Conservation (phyloP, 2,113 vertebrate genomes). For the Eidolon helvum region DNA sequence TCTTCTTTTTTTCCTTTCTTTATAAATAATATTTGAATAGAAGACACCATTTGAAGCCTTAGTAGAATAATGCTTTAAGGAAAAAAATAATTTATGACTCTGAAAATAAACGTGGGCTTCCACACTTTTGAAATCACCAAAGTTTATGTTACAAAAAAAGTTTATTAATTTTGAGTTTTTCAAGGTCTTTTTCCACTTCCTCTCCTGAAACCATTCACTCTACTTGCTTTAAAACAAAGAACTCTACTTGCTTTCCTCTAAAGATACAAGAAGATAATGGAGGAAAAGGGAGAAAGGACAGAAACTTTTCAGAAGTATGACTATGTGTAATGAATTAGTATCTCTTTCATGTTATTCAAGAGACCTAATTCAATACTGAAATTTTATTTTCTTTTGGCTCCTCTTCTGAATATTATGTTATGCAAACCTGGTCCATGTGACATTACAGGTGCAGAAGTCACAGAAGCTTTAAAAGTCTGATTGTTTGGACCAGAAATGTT, state of each 20-base stretch:
- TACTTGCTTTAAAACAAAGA: background rate
- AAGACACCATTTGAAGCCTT: background rate
- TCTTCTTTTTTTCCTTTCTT: background rate
- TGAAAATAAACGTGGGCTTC: background rate
- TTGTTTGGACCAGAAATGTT: background rate
- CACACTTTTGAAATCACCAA: background rate
- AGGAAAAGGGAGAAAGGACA: background rate
- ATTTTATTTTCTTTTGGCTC: background rate
- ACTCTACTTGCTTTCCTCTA: background rate
- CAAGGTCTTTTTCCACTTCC: background rate
- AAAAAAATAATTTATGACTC: background rate
- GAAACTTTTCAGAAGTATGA: background rate
- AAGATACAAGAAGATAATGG: background rate
- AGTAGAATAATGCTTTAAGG: constrained; percentile 1
- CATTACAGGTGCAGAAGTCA: background rate
- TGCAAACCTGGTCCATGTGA: background rate
- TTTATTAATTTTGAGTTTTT: background rate
- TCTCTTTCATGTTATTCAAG: background rate
- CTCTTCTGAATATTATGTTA: background rate
- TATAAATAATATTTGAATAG: background rate
- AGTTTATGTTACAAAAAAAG: background rate
- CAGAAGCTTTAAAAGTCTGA: background rate
- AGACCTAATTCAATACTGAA: background rate
- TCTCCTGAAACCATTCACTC: background rate
- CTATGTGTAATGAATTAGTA: background rate